phyloP scores from a whole-genome alignment of 1,140 invertebrate genomes.

The Centruroides sculpturatus region DNA sequence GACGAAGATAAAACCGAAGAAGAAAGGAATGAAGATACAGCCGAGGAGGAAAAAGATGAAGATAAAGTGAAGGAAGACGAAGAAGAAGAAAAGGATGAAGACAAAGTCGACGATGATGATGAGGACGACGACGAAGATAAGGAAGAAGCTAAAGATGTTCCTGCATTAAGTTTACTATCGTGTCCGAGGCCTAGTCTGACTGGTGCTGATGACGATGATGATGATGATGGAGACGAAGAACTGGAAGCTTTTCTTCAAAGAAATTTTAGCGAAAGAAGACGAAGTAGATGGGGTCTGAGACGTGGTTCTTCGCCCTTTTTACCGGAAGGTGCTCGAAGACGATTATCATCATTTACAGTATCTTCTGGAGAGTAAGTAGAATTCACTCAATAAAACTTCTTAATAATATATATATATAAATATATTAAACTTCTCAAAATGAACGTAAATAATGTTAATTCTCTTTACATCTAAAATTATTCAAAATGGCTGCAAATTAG shows the following conservation, averaged over 20 bases:
- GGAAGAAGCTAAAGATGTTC: too few relatives aligned
- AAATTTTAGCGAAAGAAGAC: conserved; percentile 4
- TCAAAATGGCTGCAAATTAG: too few relatives aligned
- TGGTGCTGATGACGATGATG: not conserved
- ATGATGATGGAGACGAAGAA: conserved; percentile 10
- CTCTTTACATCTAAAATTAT: not conserved
- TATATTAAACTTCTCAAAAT: not conserved
- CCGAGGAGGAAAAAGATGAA: too few relatives aligned
- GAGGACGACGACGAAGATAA: too few relatives aligned
- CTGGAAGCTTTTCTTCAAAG: conserved; percentile 7
- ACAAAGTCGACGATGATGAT: too few relatives aligned
- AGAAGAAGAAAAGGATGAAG: too few relatives aligned
- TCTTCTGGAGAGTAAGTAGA: conserved; percentile 63
- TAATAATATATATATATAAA: conserved; percentile 13
- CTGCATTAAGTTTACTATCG: too few relatives aligned
- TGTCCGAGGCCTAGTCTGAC: too few relatives aligned
- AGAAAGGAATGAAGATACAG: too few relatives aligned
- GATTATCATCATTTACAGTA: conserved; percentile 62
- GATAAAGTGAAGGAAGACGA: too few relatives aligned
- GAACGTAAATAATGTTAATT: not conserved
- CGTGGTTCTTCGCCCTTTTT: conserved; percentile 12
- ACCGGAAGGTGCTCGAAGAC: conserved; percentile 23
- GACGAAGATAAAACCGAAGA: too few relatives aligned
- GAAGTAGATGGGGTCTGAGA: conserved; percentile 7
- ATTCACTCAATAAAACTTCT: not conserved